Evolutionary conservation across 2,113 vertebrate species (phyloP).

Genomic region (Laticauda laticaudata): DNA sequence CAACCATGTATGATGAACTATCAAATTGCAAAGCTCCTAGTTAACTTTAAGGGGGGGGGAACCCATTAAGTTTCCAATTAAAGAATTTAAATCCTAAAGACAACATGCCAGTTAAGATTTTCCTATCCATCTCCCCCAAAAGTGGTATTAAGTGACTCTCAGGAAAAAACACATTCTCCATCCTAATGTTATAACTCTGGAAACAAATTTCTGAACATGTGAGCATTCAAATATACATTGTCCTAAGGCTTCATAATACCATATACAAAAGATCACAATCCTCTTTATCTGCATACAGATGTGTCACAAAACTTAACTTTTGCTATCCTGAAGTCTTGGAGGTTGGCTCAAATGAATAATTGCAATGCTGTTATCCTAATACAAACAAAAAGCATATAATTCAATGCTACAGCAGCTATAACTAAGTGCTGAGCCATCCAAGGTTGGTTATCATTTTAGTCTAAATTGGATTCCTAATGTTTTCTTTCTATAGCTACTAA

Average conservation of each 20-base stretch:
- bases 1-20: background rate
- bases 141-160: conserved; percentile 50
- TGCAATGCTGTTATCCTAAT: conserved; percentile 32
- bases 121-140: conserved; percentile 40
- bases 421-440: conserved; percentile 50
- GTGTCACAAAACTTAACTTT: conserved; percentile 14
- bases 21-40: conserved; percentile 51
- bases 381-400: conserved; percentile 13
- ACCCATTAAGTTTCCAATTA: conserved; percentile 52
- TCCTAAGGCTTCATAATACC: conserved; percentile 29
- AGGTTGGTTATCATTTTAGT: conserved; percentile 31
- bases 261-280: background rate
- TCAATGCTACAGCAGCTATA: conserved; percentile 36
- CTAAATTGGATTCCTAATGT: conserved; percentile 56
- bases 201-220: conserved; percentile 51
- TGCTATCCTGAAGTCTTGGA: conserved; percentile 23
- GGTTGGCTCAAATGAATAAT: conserved; percentile 30
- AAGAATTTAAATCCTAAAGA: conserved; percentile 42
- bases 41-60: conserved; percentile 28
- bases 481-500: conserved; percentile 48
- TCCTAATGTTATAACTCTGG: conserved; percentile 28
- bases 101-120: conserved; percentile 61
- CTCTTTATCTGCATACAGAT: conserved; percentile 18
- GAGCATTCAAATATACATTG: conserved; percentile 1
- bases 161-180: conserved; percentile 55